A percentile compares a stretch with the other conserved stretches of the same genome.
These are phyloP conservation scores for Fringilla coelebs DNA, from an alignment of 2,797 vertebrate genomes.

Conservation along the genomic window DNA sequence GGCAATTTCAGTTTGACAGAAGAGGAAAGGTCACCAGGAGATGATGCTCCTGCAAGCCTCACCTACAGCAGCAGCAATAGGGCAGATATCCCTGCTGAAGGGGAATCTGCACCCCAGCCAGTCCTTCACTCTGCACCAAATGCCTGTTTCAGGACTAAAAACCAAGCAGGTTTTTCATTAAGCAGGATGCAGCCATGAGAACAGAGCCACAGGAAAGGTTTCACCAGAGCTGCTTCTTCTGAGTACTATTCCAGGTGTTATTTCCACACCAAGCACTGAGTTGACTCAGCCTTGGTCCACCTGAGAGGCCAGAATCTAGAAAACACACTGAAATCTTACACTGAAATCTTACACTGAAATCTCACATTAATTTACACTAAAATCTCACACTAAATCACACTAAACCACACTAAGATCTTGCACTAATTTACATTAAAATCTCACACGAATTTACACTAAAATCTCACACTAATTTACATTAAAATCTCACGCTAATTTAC, in stretches of 20 bases:
- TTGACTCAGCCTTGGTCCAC: neutral
- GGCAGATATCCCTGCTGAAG: neutral
- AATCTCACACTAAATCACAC: too few species aligned
- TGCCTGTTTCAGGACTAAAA: neutral
- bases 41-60: neutral
- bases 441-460: neutral
- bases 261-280: neutral
- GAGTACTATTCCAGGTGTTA: too few species aligned
- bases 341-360: too few species aligned
- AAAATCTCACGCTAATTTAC: neutral
- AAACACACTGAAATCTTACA: neutral
- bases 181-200: neutral
- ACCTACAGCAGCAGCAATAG: neutral
- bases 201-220: neutral
- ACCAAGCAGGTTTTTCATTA: neutral
- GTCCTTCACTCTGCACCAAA: neutral
- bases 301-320: neutral
- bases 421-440: neutral
- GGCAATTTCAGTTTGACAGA: neutral
- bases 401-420: too few species aligned
- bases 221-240: neutral
- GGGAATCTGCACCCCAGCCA: neutral
- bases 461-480: neutral
- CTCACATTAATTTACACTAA: too few species aligned
- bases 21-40: neutral